Percentiles rank a stretch among this genome's conserved stretches.
Conservation (phyloP, 2,113 vertebrate genomes). For the Calyptommatus sinebrachiatus region DNA sequence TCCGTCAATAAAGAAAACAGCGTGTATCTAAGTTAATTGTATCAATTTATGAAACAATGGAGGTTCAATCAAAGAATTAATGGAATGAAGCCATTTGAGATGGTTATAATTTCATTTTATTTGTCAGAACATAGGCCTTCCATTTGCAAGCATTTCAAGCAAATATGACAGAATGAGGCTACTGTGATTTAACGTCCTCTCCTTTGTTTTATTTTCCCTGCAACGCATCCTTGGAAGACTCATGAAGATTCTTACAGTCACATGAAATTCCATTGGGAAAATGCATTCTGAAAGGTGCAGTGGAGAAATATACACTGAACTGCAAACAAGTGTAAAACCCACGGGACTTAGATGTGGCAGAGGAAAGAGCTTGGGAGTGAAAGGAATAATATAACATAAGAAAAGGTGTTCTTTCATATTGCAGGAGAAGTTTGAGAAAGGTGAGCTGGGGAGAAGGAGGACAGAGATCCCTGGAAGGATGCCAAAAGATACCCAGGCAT, state of each 20-base stretch:
- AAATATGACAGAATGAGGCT: constrained; percentile 66
- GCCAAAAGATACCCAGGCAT: too few relatives aligned
- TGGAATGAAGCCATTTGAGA: constrained; percentile 41
- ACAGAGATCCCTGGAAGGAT: too few relatives aligned
- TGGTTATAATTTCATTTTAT: constrained; percentile 24
- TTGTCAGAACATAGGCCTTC: constrained; percentile 44
- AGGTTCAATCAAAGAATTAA: constrained; percentile 38
- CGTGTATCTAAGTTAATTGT: constrained; percentile 46
- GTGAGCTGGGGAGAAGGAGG: too few relatives aligned
- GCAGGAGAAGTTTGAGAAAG: too few relatives aligned
- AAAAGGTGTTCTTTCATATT: too few relatives aligned
- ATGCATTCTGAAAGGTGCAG: neutral
- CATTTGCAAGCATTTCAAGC: constrained; percentile 58
- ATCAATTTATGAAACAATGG: constrained; percentile 32
- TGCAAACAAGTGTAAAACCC: neutral
- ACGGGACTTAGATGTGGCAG: neutral
- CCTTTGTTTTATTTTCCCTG: constrained; percentile 24
- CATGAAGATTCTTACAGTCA: constrained; percentile 32
- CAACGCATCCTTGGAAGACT: constrained; percentile 42
- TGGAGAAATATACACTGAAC: neutral
- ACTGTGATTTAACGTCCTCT: constrained; percentile 3
- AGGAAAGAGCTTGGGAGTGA: neutral
- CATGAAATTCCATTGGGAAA: constrained; percentile 22
- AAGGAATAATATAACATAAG: neutral
- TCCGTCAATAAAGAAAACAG: constrained; percentile 38